These are phyloP conservation scores for Nomia melanderi DNA, from an alignment of 1,140 invertebrate genomes.

Conservation along the genomic window DNA sequence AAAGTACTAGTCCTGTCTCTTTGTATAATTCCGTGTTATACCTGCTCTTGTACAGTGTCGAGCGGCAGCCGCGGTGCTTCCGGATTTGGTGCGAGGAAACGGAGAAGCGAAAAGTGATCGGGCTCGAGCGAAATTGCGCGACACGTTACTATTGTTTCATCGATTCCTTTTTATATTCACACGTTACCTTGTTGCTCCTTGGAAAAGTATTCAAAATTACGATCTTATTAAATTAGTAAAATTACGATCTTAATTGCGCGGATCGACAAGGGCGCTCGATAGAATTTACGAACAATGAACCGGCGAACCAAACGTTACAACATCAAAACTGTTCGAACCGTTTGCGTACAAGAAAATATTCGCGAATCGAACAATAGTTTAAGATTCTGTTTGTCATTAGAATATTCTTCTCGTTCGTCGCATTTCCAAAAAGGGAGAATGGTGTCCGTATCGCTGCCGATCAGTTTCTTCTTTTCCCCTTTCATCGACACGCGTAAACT, in stretches of 20 bases:
- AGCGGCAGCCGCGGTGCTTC: conserved; percentile 30
- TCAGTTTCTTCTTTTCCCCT: not conserved
- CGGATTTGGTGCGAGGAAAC: too few species aligned
- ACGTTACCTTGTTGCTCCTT: too few species aligned
- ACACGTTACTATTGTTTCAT: not conserved
- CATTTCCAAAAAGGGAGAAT: not conserved
- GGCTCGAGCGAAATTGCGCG: not conserved
- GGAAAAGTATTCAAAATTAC: too few species aligned
- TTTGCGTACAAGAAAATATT: not conserved
- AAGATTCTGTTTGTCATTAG: not conserved
- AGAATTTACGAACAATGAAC: not conserved
- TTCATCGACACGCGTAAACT: not conserved
- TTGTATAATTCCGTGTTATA: conserved; percentile 76
- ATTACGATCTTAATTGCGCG: too few species aligned
- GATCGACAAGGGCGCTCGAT: too few species aligned
- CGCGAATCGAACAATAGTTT: not conserved
- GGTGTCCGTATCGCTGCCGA: not conserved
- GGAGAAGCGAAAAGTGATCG: not conserved
- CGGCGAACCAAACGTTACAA: too few species aligned
- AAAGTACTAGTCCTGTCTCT: conserved; percentile 81
- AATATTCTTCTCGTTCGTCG: not conserved
- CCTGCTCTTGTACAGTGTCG: conserved; percentile 51
- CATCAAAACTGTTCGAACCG: not conserved
- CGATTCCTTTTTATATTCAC: too few species aligned
- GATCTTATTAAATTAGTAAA: too few species aligned